Evolutionary conservation across 2,888 invertebrate species (phyloP), one percentile per base, ranked within the genome.

Genomic region (Pseudoips prasinana): DNA sequence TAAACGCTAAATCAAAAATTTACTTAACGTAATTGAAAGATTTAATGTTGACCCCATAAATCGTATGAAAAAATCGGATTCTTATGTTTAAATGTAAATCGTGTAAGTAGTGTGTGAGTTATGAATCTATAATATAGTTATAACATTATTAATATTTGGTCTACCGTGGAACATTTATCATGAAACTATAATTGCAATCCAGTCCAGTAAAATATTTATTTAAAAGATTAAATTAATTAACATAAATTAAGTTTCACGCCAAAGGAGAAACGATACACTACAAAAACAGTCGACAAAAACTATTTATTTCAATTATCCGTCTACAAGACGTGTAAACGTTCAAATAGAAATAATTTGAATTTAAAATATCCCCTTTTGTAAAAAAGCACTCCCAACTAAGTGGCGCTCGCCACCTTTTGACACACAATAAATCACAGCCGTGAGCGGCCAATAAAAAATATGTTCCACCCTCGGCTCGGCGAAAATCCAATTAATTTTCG

Each of bases 401-500:
- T 87, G 86, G 81, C 83, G 81, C 77, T 85, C 86, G 80, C 86
- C 86, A 86, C 86, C 86, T 85, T 85, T 82, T 86, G 86, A 87
- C 85, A 85, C 80, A 84, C 84, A 80, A 87, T 88, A 87, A 87
- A 88, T 88, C 87, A 87, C 76, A 75, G 75, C 77, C 73, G 76
- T 77, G 84, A 84, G 81, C 82, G 84, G 81, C 83, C 81, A 85
- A 86, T 86, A 87, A 86, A 87, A 86, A 86, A 87, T 86, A 84
- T 86, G 86, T 85, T 86, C 78, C 82, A 84, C 86, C 87, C 87
- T 84, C 87, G 77, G 81, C 87, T 84, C 87, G 77, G 81, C 80
- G 85, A 84, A 87, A 86, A 87, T 86, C 86, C 87, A 88, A 88
- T 88, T 88, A 88, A 88, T 87, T 88, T 87, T 85, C 84, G 84